Base-by-base conservation (phyloP, 2,888 invertebrate species). In the Parnassius mnemosyne region DNA sequence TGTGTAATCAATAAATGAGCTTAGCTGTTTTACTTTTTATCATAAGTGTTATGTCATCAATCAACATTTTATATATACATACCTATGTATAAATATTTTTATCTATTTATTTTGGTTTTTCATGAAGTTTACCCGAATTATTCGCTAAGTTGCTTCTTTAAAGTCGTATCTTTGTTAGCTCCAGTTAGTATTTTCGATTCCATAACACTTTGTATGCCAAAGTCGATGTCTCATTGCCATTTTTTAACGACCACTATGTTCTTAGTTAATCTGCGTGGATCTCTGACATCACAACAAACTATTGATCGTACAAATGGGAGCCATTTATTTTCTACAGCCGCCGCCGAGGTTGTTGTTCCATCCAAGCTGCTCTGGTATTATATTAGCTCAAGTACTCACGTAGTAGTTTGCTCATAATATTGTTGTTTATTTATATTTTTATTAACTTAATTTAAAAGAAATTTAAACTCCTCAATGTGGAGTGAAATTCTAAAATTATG, bases 11-110 rank as follows among this genome's bases (percentile, higher is more conserved):
- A n/a, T 89, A 83, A 87, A 90, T 89, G 90, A 91, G 90, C 90
- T 91, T 91, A 91, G 89, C 90, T 89, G 85, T 90, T 90, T 89
- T 89, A 89, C 83, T 87, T 89, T 63, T 90, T 90, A 89, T 86
- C 84, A 79, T 90, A 90, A 90, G 90, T 90, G 90, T 91, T 90
- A 90, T 84, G 85, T 86, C 90, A 87, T 90, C 89, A 87, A 88
- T 89, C 89, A 85, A 87, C 85, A 87, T 89, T 89, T 87, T 89
- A 89, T 87, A 87, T 72, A 71, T 88, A 84, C 74, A 79, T 71
- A 75, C 65, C 76, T 84, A 83, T 81, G 75, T 89, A 86, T 90
- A 89, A 82, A 89, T 89, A 89, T 86, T 88, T 89, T 87, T 89
- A 88, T 86, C 82, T 87, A 86, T 89, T 87, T 87, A 85, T 87